These are phyloP conservation scores for Lethrus apterus DNA, from an alignment of 1,140 invertebrate genomes.

Conservation along the genomic window DNA sequence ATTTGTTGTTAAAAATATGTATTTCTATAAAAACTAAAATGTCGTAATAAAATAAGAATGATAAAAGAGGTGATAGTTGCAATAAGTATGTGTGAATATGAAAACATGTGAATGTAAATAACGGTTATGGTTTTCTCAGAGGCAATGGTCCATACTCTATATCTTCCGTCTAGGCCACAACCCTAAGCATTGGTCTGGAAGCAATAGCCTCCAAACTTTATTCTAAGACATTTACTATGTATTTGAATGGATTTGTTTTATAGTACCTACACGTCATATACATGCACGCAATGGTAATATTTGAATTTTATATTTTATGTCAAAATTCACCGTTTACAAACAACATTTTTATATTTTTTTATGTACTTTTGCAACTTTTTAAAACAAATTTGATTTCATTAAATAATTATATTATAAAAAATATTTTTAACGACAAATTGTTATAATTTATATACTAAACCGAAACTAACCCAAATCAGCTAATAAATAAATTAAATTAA, in stretches of 20 bases:
- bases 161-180: slow-evolving; percentile 14
- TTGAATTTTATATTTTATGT: background rate
- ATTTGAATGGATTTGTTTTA: slow-evolving; percentile 22
- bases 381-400: too few species aligned
- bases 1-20: too few species aligned
- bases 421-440: too few species aligned
- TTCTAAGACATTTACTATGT: slow-evolving; percentile 23
- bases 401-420: too few species aligned
- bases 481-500: too few species aligned
- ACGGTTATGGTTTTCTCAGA: slow-evolving; percentile 16
- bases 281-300: slow-evolving; percentile 9
- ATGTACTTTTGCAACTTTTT: too few species aligned
- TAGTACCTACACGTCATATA: slow-evolving; percentile 15
- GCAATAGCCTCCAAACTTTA: slow-evolving; percentile 21
- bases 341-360: too few species aligned
- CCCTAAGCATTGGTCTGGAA: slow-evolving; percentile 17
- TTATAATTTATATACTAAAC: too few species aligned
- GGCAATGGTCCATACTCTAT: slow-evolving; percentile 15
- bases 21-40: too few species aligned
- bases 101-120: slow-evolving; percentile 17
- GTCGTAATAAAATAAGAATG: too few species aligned
- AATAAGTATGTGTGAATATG: slow-evolving; percentile 20
- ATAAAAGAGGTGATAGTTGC: slow-evolving; percentile 16
- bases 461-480: too few species aligned
- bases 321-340: too few species aligned